Base-by-base conservation (phyloP, 2,888 invertebrate genomes). In the Drosophila kanekoi region DNA sequence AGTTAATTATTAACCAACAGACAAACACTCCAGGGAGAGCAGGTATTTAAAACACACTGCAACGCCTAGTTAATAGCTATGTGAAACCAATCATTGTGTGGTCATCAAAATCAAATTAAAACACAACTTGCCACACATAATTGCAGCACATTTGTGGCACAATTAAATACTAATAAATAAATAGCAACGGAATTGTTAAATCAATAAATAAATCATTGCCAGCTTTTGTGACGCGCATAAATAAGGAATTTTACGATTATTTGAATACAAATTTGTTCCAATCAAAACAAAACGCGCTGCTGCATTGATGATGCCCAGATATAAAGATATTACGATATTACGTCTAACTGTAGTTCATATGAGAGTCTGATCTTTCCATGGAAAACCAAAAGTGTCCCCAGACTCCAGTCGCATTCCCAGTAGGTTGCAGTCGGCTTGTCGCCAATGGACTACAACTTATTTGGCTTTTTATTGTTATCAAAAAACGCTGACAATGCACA, bases 401-500 rank as follows among this genome's bases (percentile, higher is more conserved):
- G 54, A 44, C 44, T 52, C 54, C 43, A 20, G 6, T 11, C 20
- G 3, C 45, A 38, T 32, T 56, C 70, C 45, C 69, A 57, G 71
- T 63, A 44, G 65, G 70, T 47, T 69, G 62, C 77, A 72, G 67
- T 62, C 59, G 37, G 65, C 37, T 62, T 75, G 77, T 81, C 81
- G 65, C 79, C 79, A 75, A 68, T 51, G 59, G 65, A 67, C 74
- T 73, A 89, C 90, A 90, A 84, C 89, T 89, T 90, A 90, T 90
- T 90, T 83, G 79, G 75, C 72, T 79, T 81, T 81, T 84, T 80
- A 78, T 85, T 81, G 66, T 69, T 74, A 81, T 77, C 68, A 63
- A 45, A 62, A 13, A 67, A 72, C 54, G 66, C 73, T 79, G 89
- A 86, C 77, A 70, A 70, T 71, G 86, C 43, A 70, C 59, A 68